phyloP scores from a whole-genome alignment of 2,888 invertebrate species.

The Spisula subtruncata region DNA sequence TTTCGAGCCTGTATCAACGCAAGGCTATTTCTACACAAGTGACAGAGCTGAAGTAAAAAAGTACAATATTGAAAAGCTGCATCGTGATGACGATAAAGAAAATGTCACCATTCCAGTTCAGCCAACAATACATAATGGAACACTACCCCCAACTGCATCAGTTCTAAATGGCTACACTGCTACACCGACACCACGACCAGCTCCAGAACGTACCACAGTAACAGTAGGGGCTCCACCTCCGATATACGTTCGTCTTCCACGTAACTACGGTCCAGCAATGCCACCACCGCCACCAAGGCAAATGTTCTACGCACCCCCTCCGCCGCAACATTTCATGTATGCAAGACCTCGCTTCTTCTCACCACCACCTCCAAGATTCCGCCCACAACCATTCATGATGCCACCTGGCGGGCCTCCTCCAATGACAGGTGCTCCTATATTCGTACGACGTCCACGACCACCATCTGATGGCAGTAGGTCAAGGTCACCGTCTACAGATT shows the following conservation, averaged over 20 bases:
- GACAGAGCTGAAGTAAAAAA: slow-evolving; percentile 80
- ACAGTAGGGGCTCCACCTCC: slow-evolving; percentile 38
- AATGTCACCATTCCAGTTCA: neutral
- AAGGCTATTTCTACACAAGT: slow-evolving; percentile 85
- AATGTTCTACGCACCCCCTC: slow-evolving; percentile 51
- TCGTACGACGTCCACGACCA: slow-evolving; percentile 57
- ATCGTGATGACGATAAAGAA: slow-evolving; percentile 49
- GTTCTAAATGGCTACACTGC: slow-evolving; percentile 44
- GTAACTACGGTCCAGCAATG: slow-evolving; percentile 24
- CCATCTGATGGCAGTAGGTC: slow-evolving; percentile 58
- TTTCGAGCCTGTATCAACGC: slow-evolving; percentile 81
- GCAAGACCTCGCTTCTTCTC: slow-evolving; percentile 81
- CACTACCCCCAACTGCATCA: slow-evolving; percentile 37
- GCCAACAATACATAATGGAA: slow-evolving; percentile 4
- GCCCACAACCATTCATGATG: slow-evolving; percentile 63
- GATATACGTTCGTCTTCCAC: slow-evolving; percentile 44
- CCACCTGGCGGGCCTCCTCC: slow-evolving; percentile 63
- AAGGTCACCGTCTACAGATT: slow-evolving; percentile 68
- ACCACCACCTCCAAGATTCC: slow-evolving; percentile 76
- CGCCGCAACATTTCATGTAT: slow-evolving; percentile 59
- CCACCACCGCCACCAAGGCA: slow-evolving; percentile 32
- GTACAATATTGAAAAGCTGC: slow-evolving; percentile 80
- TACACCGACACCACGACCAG: slow-evolving; percentile 31
- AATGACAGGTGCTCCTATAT: slow-evolving; percentile 60
- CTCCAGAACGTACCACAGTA: slow-evolving; percentile 29